Percentiles rank a stretch among this genome's conserved stretches.
These are phyloP conservation scores for Desmophyllum pertusum DNA, from an alignment of 92 coral and sea anemone species.

Conservation along the genomic window DNA sequence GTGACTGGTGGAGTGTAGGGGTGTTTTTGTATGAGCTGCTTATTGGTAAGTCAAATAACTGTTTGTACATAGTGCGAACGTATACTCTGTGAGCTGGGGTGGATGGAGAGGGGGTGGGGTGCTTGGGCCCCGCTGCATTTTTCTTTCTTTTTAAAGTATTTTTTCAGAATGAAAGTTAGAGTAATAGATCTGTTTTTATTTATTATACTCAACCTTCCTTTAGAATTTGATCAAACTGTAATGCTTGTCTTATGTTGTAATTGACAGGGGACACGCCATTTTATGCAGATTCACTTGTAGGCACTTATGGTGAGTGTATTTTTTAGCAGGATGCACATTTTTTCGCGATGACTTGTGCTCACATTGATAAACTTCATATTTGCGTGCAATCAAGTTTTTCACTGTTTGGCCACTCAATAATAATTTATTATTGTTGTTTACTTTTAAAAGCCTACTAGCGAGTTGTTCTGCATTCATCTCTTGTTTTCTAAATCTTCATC, in stretches of 20 bases:
- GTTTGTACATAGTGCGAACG: not conserved
- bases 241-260: not conserved
- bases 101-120: too few relatives aligned
- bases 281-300: slow-evolving; percentile 96
- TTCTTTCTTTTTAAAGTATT: not conserved
- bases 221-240: not conserved
- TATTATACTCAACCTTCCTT: not conserved
- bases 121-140: not conserved
- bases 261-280: slow-evolving; percentile 96
- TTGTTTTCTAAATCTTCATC: not conserved
- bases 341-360: not conserved
- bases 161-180: not conserved
- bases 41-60: slow-evolving; percentile 69
- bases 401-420: not conserved
- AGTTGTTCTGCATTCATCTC: not conserved
- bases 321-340: not conserved
- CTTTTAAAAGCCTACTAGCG: not conserved
- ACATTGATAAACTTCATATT: not conserved
- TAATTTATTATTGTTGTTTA: not conserved
- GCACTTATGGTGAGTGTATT: slow-evolving; percentile 80
- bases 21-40: slow-evolving; percentile 97
- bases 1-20: slow-evolving; percentile 99
- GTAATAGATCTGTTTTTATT: not conserved
- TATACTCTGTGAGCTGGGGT: too few relatives aligned
- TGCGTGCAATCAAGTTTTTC: not conserved